These are phyloP conservation scores for Netelia virgata DNA, from an alignment of 2,888 invertebrate genomes.

Conservation along the genomic window DNA sequence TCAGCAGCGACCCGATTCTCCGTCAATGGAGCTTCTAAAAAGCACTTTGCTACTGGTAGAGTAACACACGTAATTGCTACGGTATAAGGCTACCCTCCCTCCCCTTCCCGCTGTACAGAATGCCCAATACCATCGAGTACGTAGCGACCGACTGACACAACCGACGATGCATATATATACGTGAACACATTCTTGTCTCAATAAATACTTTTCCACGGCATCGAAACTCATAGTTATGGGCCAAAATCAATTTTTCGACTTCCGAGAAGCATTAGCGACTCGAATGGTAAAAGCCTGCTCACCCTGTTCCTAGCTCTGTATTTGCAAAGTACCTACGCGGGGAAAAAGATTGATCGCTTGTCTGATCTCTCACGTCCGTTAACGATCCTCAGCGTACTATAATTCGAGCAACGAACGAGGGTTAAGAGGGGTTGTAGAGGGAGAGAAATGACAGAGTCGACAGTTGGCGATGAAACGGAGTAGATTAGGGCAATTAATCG, in stretches of 20 bases:
- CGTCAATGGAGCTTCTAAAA: slow-evolving; percentile 59
- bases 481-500: slow-evolving; percentile 76
- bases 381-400: slow-evolving; percentile 15
- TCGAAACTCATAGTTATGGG: slow-evolving; percentile 28
- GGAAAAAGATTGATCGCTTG: slow-evolving; percentile 24
- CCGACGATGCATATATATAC: slow-evolving; percentile 2
- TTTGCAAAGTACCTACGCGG: neutral
- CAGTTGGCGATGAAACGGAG: slow-evolving; percentile 71
- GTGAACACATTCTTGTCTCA: slow-evolving; percentile 17
- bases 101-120: neutral
- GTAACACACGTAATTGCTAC: slow-evolving; percentile 58
- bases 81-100: slow-evolving; percentile 23
- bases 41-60: slow-evolving; percentile 60
- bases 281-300: neutral
- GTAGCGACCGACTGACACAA: slow-evolving; percentile 35
- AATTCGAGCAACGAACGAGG: neutral
- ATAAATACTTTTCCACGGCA: slow-evolving; percentile 47
- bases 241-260: slow-evolving; percentile 50
- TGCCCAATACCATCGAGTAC: slow-evolving; percentile 25
- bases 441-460: slow-evolving; percentile 70
- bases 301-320: neutral
- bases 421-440: slow-evolving; percentile 2
- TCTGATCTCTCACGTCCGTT: slow-evolving; percentile 14
- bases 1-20: slow-evolving; percentile 56
- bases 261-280: slow-evolving; percentile 30